phyloP scores from a whole-genome alignment of 2,888 invertebrate species.

The Nycteola revayana region DNA sequence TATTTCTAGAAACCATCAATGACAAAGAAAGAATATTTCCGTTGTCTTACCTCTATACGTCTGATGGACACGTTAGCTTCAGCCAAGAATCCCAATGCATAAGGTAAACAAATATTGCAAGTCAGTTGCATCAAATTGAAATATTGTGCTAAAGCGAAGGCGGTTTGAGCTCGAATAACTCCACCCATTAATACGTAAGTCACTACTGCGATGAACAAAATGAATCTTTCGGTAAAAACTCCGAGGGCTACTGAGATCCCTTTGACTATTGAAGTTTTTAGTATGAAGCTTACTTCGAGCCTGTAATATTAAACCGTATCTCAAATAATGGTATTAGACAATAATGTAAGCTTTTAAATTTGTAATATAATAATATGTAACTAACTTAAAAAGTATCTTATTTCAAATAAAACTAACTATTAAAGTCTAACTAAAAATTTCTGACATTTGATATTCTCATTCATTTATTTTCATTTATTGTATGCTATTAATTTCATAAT shows the following conservation, averaged over 20 bases:
- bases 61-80: slow-evolving; percentile 84
- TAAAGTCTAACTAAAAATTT: too few species aligned
- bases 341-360: too few species aligned
- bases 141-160: slow-evolving; percentile 89
- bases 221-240: slow-evolving; percentile 92
- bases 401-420: too few species aligned
- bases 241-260: slow-evolving; percentile 84
- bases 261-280: slow-evolving; percentile 84
- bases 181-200: slow-evolving; percentile 87
- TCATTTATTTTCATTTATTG: too few species aligned
- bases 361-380: too few species aligned
- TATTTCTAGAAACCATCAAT: too few species aligned
- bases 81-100: slow-evolving; percentile 82
- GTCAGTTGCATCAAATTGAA: slow-evolving; percentile 87
- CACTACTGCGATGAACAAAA: slow-evolving; percentile 89
- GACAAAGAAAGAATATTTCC: too few species aligned
- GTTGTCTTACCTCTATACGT: slow-evolving; percentile 79
- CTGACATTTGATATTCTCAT: too few species aligned
- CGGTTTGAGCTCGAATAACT: slow-evolving; percentile 81
- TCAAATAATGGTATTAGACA: too few species aligned
- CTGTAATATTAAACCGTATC: too few species aligned
- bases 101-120: slow-evolving; percentile 84
- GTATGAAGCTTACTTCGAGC: slow-evolving; percentile 85
- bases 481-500: too few species aligned
- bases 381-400: too few species aligned